Conservation (phyloP, 2,113 vertebrate species). For the Oryctolagus cuniculus region DNA sequence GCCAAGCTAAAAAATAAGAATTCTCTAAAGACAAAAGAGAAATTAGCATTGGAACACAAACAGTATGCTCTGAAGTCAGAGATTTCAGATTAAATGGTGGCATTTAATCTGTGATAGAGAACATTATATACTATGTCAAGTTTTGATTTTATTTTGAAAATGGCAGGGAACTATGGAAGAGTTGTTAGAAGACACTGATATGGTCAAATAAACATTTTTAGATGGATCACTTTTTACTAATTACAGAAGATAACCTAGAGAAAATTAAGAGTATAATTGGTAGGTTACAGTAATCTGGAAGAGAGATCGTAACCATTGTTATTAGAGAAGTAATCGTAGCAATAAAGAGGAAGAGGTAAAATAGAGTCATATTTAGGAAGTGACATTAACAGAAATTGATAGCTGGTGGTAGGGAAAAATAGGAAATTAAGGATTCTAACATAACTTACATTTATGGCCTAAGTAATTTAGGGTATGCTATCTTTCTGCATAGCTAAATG, state of each 20-base stretch:
- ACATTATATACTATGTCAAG: background rate
- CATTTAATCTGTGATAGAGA: background rate
- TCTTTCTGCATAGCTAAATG: background rate
- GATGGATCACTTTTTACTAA: background rate
- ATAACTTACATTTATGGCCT: background rate
- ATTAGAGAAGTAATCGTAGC: background rate
- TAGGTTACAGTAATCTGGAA: background rate
- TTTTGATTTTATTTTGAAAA: background rate
- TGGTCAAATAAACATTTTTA: background rate
- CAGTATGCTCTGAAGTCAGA: background rate
- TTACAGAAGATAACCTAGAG: background rate
- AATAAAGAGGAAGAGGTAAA: background rate
- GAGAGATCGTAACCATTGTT: background rate
- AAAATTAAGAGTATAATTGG: background rate
- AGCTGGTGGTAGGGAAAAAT: background rate
- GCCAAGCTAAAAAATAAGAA: background rate
- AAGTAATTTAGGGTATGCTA: background rate
- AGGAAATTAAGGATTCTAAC: background rate
- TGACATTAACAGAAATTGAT: background rate
- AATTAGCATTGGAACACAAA: background rate
- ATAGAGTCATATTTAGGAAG: background rate
- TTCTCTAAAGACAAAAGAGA: background rate
- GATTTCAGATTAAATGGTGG: too few relatives aligned
- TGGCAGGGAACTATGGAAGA: background rate
- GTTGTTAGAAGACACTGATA: background rate